Conservation (phyloP, 1,140 invertebrate species). For the Zaprionus capensis region DNA sequence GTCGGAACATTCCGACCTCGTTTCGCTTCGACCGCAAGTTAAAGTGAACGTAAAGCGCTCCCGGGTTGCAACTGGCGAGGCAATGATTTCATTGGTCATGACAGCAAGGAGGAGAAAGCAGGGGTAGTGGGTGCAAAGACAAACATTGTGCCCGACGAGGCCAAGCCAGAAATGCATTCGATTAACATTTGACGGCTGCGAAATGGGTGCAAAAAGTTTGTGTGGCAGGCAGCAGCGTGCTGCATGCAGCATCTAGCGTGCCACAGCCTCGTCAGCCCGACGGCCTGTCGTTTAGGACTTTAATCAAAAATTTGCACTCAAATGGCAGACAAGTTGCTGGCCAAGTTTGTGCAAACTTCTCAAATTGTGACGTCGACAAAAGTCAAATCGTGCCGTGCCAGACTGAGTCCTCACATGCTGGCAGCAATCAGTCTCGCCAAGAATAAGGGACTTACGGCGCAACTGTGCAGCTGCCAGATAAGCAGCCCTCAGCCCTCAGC, state of each 20-base stretch:
- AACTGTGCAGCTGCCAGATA: slow-evolving; percentile 1
- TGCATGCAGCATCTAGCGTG: not conserved
- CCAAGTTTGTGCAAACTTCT: slow-evolving; percentile 72
- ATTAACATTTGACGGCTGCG: slow-evolving; percentile 67
- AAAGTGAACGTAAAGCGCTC: no score
- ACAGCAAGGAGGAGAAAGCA: no score
- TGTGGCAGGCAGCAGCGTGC: slow-evolving; percentile 25
- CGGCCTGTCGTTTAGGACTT: slow-evolving; percentile 42
- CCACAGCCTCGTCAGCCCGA: not conserved
- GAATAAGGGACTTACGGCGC: not conserved
- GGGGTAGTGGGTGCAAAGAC: no score
- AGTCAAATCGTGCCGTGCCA: slow-evolving; percentile 68
- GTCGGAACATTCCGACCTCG: no score
- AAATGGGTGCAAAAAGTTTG: slow-evolving; percentile 54
- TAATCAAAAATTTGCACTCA: slow-evolving; percentile 79
- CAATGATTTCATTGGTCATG: no score
- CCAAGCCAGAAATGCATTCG: slow-evolving; percentile 69
- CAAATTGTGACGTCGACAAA: slow-evolving; percentile 77
- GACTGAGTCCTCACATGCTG: slow-evolving; percentile 33
- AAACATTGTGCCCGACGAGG: no score
- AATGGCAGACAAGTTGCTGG: slow-evolving; percentile 59
- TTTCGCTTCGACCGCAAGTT: no score
- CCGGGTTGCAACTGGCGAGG: no score
- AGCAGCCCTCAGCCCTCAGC: not conserved
- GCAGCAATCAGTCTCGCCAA: slow-evolving; percentile 45